Conservation (phyloP, 2,797 vertebrate species). For the Diglossa cyanea region DNA sequence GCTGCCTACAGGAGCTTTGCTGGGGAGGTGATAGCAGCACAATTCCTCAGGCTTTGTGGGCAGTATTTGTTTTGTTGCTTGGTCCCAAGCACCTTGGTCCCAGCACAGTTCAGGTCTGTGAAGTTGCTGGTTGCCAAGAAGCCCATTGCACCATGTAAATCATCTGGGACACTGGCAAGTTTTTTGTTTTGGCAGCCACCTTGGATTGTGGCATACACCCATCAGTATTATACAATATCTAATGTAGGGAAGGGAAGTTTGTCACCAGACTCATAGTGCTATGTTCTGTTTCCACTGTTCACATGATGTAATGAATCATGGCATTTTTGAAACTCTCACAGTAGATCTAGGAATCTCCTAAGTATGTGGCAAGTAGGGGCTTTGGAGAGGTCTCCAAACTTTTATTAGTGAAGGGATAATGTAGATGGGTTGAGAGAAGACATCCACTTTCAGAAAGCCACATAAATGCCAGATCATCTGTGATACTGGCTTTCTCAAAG, state of each 20-base stretch:
- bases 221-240: not conserved
- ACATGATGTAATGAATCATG: fast-evolving
- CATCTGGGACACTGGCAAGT: not conserved
- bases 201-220: not conserved
- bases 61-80: not conserved
- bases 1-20: not conserved
- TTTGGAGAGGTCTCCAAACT: not conserved
- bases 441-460: not conserved
- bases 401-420: not conserved
- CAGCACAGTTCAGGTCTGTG: not conserved
- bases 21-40: not conserved
- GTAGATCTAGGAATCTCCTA: not conserved
- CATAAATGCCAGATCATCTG: not conserved
- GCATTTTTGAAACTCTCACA: not conserved
- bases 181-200: not conserved
- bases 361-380: not conserved
- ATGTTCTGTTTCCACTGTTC: fast-evolving
- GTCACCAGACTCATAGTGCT: not conserved
- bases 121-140: not conserved
- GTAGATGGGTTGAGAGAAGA: not conserved
- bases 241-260: not conserved
- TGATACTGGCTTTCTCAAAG: conserved; percentile 4
- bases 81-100: not conserved
- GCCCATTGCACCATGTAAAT: not conserved
- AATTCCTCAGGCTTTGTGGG: not conserved